Percentiles rank a stretch among this genome's conserved stretches.
phyloP scores from a whole-genome alignment of 2,113 vertebrate genomes.

The Geothlypis trichas region DNA sequence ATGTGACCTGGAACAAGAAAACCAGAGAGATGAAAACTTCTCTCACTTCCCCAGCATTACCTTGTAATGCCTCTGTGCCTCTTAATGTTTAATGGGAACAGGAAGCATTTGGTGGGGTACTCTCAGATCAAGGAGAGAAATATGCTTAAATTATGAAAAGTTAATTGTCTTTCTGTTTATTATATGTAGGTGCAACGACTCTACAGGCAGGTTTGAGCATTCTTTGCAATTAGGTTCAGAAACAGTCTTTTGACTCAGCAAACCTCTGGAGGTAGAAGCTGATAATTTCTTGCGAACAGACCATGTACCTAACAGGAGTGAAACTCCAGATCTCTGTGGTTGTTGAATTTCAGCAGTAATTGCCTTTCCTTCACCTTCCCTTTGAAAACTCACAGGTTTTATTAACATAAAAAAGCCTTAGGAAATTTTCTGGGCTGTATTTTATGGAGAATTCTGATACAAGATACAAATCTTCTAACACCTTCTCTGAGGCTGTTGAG shows the following conservation, averaged over 20 bases:
- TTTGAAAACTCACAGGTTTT: conserved; percentile 14
- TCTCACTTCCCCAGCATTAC: neutral
- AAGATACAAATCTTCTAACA: conserved; percentile 7
- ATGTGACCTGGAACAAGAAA: neutral
- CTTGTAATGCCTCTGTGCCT: neutral
- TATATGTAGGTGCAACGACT: neutral
- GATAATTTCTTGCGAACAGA: neutral
- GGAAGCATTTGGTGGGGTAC: neutral
- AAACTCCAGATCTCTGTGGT: neutral
- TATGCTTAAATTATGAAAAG: neutral
- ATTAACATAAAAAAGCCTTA: conserved; percentile 39
- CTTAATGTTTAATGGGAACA: neutral
- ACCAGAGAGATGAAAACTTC: neutral
- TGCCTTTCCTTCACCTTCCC: neutral
- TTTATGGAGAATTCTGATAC: neutral
- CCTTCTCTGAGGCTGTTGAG: neutral
- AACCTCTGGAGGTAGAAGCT: neutral
- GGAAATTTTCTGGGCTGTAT: conserved; percentile 15
- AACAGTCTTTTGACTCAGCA: neutral
- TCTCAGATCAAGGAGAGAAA: neutral
- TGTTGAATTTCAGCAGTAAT: neutral
- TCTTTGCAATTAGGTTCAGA: neutral
- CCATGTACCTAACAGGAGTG: neutral
- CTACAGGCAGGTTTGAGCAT: neutral
- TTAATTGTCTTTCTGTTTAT: neutral